phyloP scores from a whole-genome alignment of 2,113 vertebrate genomes.

The Odontesthes bonariensis region DNA sequence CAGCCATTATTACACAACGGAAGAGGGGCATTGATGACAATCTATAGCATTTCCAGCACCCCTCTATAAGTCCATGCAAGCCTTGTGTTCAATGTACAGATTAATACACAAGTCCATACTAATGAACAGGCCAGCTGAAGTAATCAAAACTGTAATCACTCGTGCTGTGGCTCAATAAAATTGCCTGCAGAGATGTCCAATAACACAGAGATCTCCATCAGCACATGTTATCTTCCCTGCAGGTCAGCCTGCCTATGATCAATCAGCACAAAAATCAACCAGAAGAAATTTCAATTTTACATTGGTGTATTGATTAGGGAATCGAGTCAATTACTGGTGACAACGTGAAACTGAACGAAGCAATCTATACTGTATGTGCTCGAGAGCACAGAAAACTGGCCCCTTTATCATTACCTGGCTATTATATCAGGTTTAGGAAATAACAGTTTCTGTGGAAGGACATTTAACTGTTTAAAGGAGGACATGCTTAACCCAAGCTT shows the following conservation, averaged over 20 bases:
- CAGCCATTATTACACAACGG: not conserved
- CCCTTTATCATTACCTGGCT: slow-evolving; percentile 28
- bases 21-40: not conserved
- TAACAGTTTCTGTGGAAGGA: not conserved
- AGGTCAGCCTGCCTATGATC: slow-evolving; percentile 41
- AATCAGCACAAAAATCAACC: slow-evolving; percentile 66
- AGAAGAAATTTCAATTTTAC: slow-evolving; percentile 69
- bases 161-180: slow-evolving; percentile 49
- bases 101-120: slow-evolving; percentile 49
- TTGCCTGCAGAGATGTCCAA: slow-evolving; percentile 45
- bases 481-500: not conserved
- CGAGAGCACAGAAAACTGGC: slow-evolving; percentile 42
- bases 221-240: slow-evolving; percentile 25
- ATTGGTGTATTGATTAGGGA: slow-evolving; percentile 67
- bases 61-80: not conserved
- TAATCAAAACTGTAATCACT: slow-evolving; percentile 63
- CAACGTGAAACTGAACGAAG: slow-evolving; percentile 45
- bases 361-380: slow-evolving; percentile 54
- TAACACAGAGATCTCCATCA: slow-evolving; percentile 50
- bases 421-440: slow-evolving; percentile 24
- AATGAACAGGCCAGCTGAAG: slow-evolving; percentile 45
- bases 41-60: slow-evolving; percentile 24
- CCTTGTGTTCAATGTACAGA: slow-evolving; percentile 38
- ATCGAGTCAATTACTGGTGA: slow-evolving; percentile 73
- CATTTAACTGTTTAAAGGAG: slow-evolving; percentile 4